Evolutionary conservation across 2,888 invertebrate species (phyloP).

Genomic region (Nomada fabriciana): DNA sequence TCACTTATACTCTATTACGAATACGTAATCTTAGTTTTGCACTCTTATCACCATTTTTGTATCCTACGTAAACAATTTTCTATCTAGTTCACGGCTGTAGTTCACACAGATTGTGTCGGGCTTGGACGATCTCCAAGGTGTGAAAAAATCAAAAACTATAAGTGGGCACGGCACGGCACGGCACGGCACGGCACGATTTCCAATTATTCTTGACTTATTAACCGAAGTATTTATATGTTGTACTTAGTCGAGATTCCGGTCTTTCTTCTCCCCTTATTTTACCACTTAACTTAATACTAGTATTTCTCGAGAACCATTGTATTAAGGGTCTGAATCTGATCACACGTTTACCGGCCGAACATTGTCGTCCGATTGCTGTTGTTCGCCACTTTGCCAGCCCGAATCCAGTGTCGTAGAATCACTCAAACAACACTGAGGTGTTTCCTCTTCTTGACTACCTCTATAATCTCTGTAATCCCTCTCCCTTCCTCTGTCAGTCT

Average conservation of each 20-base stretch:
- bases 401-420: constrained; percentile 88
- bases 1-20: constrained; percentile 41
- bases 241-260: constrained; percentile 27
- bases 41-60: constrained; percentile 44
- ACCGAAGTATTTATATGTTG: constrained; percentile 14
- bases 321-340: constrained; percentile 13
- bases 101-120: not conserved
- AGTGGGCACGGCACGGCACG: constrained; percentile 2
- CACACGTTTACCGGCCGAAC: constrained; percentile 81
- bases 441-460: constrained; percentile 81
- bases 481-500: constrained; percentile 78
- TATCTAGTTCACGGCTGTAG: constrained; percentile 15
- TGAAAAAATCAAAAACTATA: constrained; percentile 13
- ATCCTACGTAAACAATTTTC: constrained; percentile 36
- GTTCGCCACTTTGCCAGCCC: constrained; percentile 88
- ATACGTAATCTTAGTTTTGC: constrained; percentile 43
- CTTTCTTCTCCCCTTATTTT: not conserved
- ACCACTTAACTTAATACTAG: constrained; percentile 3
- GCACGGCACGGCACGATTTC: not conserved
- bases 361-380: constrained; percentile 78
- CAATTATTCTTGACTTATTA: not conserved
- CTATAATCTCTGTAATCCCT: constrained; percentile 85
- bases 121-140: not conserved
- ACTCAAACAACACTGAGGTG: constrained; percentile 86
- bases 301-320: not conserved